Conservation (phyloP, 2,797 vertebrate genomes). For the Paratrypauchen microcephalus region DNA sequence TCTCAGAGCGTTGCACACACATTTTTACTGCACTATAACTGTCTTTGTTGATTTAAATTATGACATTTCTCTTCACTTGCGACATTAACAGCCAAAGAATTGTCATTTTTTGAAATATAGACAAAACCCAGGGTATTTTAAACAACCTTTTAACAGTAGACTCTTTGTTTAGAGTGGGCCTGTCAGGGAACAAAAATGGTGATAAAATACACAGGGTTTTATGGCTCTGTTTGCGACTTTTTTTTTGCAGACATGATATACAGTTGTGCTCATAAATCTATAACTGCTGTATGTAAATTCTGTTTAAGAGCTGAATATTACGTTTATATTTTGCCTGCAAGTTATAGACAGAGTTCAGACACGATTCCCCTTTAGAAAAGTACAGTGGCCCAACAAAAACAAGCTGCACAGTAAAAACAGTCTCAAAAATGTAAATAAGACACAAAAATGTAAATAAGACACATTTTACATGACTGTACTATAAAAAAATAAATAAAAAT, state of each 20-base stretch:
- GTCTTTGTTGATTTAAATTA: constrained; percentile 25
- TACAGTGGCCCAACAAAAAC: background rate
- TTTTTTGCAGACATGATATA: constrained; percentile 8
- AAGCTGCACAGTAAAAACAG: background rate
- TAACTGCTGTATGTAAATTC: constrained; percentile 2
- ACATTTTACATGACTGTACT: too few species aligned
- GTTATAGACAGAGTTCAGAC: background rate
- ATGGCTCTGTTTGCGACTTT: background rate
- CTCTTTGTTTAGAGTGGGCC: background rate
- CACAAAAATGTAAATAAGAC: too few species aligned
- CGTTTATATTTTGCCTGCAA: background rate
- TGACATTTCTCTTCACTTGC: constrained; percentile 26
- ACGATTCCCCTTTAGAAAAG: background rate
- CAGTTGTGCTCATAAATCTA: constrained; percentile 8
- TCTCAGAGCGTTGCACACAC: constrained; percentile 29
- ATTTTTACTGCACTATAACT: constrained; percentile 18
- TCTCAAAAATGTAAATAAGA: too few species aligned
- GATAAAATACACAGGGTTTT: background rate
- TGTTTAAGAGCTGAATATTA: background rate
- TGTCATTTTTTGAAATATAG: constrained; percentile 12
- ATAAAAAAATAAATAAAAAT: too few species aligned
- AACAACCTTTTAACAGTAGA: constrained; percentile 10
- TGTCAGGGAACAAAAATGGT: background rate
- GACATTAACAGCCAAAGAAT: constrained; percentile 11
- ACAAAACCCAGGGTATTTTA: constrained; percentile 16